Evolutionary conservation across 2,888 invertebrate genomes (phyloP).

Genomic region (Cyaniris semiargus): DNA sequence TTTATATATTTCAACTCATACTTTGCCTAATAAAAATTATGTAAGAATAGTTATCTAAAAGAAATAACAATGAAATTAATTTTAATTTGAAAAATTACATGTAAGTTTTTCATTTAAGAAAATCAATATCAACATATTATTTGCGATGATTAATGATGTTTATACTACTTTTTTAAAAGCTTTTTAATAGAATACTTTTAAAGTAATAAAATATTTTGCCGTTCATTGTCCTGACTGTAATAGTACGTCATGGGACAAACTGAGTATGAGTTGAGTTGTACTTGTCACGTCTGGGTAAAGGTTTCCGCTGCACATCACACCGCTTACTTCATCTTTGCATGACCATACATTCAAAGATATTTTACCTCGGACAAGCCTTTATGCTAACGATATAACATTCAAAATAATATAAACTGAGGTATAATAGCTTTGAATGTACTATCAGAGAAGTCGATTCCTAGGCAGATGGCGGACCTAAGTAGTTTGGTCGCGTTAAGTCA

Average conservation of each 20-base stretch:
- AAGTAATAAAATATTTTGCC: not conserved
- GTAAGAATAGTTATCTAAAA: not conserved
- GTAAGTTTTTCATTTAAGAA: too few species aligned
- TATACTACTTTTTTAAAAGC: not conserved
- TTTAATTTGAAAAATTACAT: too few species aligned
- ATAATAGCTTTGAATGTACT: not conserved
- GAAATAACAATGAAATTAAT: too few species aligned
- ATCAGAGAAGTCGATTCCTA: too few species aligned
- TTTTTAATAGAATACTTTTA: not conserved
- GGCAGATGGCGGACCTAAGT: too few species aligned
- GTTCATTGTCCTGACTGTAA: too few species aligned
- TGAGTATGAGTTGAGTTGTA: conserved; percentile 17
- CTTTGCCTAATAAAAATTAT: not conserved
- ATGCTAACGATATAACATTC: not conserved
- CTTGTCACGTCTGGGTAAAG: conserved; percentile 29
- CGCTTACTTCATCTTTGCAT: conserved; percentile 14
- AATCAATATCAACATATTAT: too few species aligned
- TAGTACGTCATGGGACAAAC: not conserved
- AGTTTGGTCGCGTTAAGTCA: too few species aligned
- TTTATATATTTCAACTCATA: conserved; percentile 21
- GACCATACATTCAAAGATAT: not conserved
- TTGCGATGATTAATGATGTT: too few species aligned
- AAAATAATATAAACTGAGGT: not conserved
- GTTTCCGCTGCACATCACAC: conserved; percentile 22
- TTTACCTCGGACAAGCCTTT: not conserved